These are phyloP conservation scores for Cyanoliseus patagonus DNA, from an alignment of 2,113 vertebrate genomes.

Conservation along the genomic window DNA sequence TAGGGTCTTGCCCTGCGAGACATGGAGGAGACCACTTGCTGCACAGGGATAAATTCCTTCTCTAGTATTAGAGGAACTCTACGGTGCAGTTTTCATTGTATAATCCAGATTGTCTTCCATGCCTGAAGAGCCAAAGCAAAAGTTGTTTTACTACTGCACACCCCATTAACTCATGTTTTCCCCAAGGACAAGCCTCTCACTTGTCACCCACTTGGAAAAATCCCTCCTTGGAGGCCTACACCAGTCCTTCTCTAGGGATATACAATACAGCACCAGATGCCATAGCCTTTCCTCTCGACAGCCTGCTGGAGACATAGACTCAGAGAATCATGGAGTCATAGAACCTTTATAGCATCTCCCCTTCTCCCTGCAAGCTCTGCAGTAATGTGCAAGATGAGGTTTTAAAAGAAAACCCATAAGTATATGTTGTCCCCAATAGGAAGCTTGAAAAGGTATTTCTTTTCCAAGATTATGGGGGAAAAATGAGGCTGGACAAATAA, in stretches of 20 bases:
- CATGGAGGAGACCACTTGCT: not conserved
- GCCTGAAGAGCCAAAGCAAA: not conserved
- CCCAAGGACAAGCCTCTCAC: not conserved
- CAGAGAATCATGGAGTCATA: no score
- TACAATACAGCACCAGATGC: rapidly evolving
- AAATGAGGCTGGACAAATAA: not conserved
- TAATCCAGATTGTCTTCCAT: not conserved
- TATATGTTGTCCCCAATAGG: not conserved
- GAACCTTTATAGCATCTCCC: not conserved
- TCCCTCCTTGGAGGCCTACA: not conserved
- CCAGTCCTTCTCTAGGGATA: not conserved
- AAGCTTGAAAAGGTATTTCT: not conserved
- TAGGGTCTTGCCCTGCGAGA: not conserved
- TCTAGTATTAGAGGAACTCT: not conserved
- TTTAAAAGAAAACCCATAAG: not conserved
- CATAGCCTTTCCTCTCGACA: not conserved
- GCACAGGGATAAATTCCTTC: not conserved
- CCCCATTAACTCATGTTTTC: not conserved
- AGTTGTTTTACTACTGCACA: not conserved
- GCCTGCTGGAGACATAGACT: not conserved
- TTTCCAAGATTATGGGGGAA: not conserved
- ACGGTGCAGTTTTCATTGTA: not conserved
- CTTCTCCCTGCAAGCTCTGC: not conserved
- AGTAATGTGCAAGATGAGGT: not conserved
- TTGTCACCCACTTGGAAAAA: not conserved